Conservation (phyloP, 2,113 vertebrate genomes). For the Naja naja region DNA sequence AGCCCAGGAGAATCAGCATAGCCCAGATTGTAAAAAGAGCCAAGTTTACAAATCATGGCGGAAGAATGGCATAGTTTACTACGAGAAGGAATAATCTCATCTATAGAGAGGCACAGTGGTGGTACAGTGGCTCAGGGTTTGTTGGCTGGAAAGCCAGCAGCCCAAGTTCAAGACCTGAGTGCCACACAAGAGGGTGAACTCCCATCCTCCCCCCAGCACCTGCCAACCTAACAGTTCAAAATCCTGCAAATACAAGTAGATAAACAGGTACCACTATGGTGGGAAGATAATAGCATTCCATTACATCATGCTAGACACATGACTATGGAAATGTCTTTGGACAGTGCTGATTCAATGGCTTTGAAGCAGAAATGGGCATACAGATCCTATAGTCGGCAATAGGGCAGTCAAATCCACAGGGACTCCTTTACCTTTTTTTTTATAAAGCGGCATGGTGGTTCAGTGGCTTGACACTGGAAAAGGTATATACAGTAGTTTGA, state of each 20-base stretch:
- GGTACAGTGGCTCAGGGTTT: too few relatives aligned
- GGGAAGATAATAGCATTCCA: background rate
- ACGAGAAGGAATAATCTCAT: background rate
- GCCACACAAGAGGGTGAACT: background rate
- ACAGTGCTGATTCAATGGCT: background rate
- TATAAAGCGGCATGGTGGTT: background rate
- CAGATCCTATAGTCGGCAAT: background rate
- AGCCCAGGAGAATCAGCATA: too few relatives aligned
- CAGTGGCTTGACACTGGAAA: background rate
- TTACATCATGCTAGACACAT: background rate
- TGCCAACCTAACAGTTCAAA: background rate
- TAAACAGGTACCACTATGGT: background rate
- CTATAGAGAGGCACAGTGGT: too few relatives aligned
- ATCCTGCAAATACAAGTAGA: background rate
- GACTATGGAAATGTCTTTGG: background rate
- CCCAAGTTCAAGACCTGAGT: too few relatives aligned
- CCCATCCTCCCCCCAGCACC: background rate
- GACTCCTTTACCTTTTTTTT: background rate
- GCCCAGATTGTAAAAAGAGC: too few relatives aligned
- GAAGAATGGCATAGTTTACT: background rate
- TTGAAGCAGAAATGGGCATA: background rate
- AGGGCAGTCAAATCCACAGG: background rate
- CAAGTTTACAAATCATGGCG: too few relatives aligned
- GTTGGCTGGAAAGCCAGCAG: too few relatives aligned
- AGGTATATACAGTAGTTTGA: background rate